Base-by-base conservation (phyloP, 2,888 invertebrate species). In the Chrysolina americana region DNA sequence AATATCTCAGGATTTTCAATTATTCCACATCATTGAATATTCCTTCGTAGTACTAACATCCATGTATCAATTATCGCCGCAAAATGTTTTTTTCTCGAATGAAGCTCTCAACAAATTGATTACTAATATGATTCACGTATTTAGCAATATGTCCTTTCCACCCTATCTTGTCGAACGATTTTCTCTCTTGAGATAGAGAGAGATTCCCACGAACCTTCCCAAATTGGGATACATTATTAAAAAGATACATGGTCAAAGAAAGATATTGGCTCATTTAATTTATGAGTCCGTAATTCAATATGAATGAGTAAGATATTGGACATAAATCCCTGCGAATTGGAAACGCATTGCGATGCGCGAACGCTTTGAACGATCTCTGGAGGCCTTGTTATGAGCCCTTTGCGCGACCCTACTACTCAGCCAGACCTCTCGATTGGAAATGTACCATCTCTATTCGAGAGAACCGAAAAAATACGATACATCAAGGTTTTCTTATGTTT, bases 241-340 rank as follows among this genome's bases (percentile, higher is more conserved):
- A 53, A 73, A 70, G 59, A 66, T 64, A 63, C 47, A 15, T 66
- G 36, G 66, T 50, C 23, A 47, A 66, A 53, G 21, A 53, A 13
- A 73, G 50, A 70, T 75, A 75, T 71, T 44, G 68, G 68, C 70
- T 41, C 21, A 65, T 65, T 65, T 65, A 75, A 77, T 77, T 76
- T 77, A 77, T 71, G 71, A 59, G 74, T 71, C 68, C 70, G 76
- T 77, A 75, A 77, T 73, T 75, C 73, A 77, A 75, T 75, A 75
- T 73, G 66, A 66, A 75, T 71, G 77, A 71, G 59, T 69, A 75
- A 70, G 69, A 70, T 77, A 77, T 77, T 77, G 77, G 69, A 68
- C 70, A 73, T 77, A 77, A 77, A 77, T 77, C 75, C 73, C 21
- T 44, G 68, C 65, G 65, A 77, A 77, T 75, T 74, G 69, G 75